Conservation (phyloP, 2,113 vertebrate genomes). For the Dasyprocta punctata region DNA sequence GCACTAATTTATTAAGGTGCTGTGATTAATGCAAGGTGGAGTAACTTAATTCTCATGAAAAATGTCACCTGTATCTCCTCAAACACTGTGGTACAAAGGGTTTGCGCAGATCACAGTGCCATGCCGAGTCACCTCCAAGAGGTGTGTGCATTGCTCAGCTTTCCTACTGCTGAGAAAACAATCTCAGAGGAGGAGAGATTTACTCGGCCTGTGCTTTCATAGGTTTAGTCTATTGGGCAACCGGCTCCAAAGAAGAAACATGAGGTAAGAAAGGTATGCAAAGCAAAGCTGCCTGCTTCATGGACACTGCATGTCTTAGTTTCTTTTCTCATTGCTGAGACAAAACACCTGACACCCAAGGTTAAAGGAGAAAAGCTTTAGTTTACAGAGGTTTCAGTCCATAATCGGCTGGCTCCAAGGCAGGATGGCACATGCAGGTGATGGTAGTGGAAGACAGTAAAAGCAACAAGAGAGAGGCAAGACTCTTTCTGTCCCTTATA, state of each 20-base stretch:
- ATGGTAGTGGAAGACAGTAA: not conserved
- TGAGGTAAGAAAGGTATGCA: not conserved
- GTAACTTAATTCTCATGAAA: not conserved
- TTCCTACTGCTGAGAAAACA: not conserved
- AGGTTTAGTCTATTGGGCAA: not conserved
- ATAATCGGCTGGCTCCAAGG: not conserved
- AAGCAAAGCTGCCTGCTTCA: not conserved
- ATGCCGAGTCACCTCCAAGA: not conserved
- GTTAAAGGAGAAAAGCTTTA: not conserved
- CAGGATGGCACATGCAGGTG: not conserved
- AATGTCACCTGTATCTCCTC: no score
- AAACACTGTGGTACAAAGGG: not conserved
- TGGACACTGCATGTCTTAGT: not conserved
- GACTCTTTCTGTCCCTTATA: not conserved
- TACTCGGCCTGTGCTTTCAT: not conserved
- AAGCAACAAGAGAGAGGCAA: not conserved
- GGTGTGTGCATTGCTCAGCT: not conserved
- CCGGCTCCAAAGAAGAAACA: not conserved
- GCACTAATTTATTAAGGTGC: not conserved
- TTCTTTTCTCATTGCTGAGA: not conserved
- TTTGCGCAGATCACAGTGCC: fast-evolving
- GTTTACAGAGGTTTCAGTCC: not conserved
- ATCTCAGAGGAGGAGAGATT: not conserved
- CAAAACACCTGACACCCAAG: not conserved
- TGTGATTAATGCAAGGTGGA: not conserved